Percentiles rank a stretch among this genome's conserved stretches.
Conservation (phyloP, 2,888 invertebrate species). For the Sinodicranocentrus sp. region DNA sequence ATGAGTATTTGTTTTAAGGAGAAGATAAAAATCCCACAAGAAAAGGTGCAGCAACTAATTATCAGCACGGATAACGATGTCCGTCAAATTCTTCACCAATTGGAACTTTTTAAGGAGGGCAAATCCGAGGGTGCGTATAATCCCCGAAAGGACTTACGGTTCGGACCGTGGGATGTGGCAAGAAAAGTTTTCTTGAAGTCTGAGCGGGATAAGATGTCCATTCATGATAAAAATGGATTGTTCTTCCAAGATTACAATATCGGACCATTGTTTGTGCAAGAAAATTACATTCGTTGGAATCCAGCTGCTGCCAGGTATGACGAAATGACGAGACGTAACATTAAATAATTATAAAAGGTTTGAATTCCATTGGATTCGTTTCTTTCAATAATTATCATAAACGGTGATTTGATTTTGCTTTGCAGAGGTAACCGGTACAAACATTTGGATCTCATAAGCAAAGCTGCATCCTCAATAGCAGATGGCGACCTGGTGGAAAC, state of each 20-base stretch:
- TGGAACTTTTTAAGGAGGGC: constrained; percentile 84
- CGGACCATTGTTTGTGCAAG: constrained; percentile 97
- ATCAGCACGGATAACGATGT: constrained; percentile 94
- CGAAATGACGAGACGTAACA: neutral
- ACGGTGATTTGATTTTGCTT: constrained; percentile 24
- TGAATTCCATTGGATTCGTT: too few relatives aligned
- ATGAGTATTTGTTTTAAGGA: constrained; percentile 95
- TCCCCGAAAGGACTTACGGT: constrained; percentile 73
- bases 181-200: constrained; percentile 91
- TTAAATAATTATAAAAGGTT: neutral
- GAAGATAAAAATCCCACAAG: constrained; percentile 87
- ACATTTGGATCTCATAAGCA: constrained; percentile 85
- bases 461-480: constrained; percentile 91
- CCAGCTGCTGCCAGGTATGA: constrained; percentile 86
- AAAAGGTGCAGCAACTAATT: constrained; percentile 91
- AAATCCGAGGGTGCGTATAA: constrained; percentile 56
- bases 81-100: constrained; percentile 93
- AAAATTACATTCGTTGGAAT: constrained; percentile 93
- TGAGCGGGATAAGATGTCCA: constrained; percentile 87
- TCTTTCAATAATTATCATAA: too few relatives aligned
- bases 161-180: constrained; percentile 95
- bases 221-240: constrained; percentile 91
- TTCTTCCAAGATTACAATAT: constrained; percentile 99
- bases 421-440: constrained; percentile 80
- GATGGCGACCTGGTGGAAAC: constrained; percentile 91